These are phyloP conservation scores for Exocentrus adspersus DNA, from an alignment of 2,888 invertebrate genomes.

Conservation along the genomic window DNA sequence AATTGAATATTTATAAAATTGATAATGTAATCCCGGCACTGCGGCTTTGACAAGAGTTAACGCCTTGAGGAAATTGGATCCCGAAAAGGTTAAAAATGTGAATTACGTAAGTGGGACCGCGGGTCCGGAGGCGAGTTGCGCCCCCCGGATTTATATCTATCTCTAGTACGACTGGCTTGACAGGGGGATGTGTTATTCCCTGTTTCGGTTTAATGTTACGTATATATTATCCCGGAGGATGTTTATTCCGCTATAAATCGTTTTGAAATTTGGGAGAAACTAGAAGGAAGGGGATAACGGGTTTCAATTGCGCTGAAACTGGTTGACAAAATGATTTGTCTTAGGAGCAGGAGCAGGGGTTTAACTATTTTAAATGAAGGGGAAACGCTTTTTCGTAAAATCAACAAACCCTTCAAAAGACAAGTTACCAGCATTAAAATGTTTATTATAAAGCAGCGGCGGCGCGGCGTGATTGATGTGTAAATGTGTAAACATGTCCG, in stretches of 20 bases:
- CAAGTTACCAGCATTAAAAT: slow-evolving; percentile 4
- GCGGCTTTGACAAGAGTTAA: slow-evolving; percentile 28
- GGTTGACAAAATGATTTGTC: too few species aligned
- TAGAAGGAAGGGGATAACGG: too few species aligned
- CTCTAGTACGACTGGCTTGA: too few species aligned
- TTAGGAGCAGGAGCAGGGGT: too few species aligned
- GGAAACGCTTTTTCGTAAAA: too few species aligned
- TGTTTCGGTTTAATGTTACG: background rate
- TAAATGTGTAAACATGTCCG: slow-evolving; percentile 5
- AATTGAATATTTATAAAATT: slow-evolving; percentile 37
- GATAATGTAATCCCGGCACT: slow-evolving; percentile 30
- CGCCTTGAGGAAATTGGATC: slow-evolving; percentile 28
- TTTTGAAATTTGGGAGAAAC: background rate
- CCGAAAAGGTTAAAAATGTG: slow-evolving; percentile 7
- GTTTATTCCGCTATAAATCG: background rate
- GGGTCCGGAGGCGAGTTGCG: too few species aligned
- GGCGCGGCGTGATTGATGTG: slow-evolving; percentile 12
- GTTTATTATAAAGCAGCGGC: background rate
- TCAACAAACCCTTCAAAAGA: background rate
- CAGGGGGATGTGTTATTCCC: background rate
- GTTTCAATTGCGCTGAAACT: too few species aligned
- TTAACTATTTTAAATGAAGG: too few species aligned
- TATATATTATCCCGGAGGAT: background rate
- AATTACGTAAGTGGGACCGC: slow-evolving; percentile 5
- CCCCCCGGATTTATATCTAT: background rate